phyloP scores from a whole-genome alignment of 2,113 vertebrate genomes.

The Rhodinocichla rosea region DNA sequence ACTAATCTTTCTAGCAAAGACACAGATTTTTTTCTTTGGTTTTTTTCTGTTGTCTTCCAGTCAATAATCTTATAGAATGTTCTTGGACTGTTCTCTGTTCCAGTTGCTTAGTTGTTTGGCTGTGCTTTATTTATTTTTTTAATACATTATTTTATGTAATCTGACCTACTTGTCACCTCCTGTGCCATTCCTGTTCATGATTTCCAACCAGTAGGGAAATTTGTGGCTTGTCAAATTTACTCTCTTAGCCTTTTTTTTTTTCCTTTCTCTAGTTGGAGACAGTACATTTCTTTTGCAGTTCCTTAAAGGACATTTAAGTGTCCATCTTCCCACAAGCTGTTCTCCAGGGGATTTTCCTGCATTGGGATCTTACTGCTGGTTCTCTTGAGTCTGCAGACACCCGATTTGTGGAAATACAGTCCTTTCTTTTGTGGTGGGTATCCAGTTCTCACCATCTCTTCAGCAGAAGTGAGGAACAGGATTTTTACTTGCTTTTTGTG shows the following conservation, averaged over 20 bases:
- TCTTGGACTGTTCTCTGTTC: background rate
- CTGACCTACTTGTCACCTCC: background rate
- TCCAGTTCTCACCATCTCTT: background rate
- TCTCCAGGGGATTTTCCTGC: background rate
- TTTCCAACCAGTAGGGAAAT: background rate
- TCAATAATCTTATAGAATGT: background rate
- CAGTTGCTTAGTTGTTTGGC: background rate
- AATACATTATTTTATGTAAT: background rate
- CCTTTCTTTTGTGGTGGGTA: background rate
- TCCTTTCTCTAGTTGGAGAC: background rate
- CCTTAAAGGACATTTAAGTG: background rate
- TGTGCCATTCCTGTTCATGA: background rate
- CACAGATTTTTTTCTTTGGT: background rate
- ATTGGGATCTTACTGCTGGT: background rate
- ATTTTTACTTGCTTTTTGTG: background rate
- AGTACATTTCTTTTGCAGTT: background rate
- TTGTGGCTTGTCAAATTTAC: background rate
- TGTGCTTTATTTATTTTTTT: background rate
- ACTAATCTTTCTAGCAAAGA: background rate
- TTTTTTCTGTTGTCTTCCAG: background rate
- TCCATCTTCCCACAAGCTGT: background rate
- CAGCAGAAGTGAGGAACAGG: background rate
- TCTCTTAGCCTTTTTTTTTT: background rate
- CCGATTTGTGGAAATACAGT: background rate
- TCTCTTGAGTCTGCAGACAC: background rate